Evolutionary conservation across 2,888 invertebrate species (phyloP).

Genomic region (Pandemis corylana): DNA sequence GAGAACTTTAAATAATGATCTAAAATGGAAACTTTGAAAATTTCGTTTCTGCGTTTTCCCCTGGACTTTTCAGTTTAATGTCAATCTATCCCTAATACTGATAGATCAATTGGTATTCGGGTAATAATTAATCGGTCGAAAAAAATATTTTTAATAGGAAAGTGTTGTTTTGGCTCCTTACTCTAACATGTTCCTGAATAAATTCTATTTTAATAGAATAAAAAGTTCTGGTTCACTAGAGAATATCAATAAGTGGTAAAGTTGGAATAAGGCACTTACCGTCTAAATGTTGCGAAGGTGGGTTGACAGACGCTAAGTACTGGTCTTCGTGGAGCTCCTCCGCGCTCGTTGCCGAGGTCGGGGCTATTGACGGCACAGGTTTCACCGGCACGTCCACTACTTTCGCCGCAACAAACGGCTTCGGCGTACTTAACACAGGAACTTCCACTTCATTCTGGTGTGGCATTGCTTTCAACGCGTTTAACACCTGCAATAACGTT

Average conservation of each 20-base stretch:
- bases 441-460: slow-evolving; percentile 70
- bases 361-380: slow-evolving; percentile 59
- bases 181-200: background rate
- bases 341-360: slow-evolving; percentile 49
- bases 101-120: no score
- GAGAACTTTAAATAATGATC: no score
- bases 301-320: slow-evolving; percentile 68
- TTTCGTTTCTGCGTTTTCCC: no score
- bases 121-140: no score
- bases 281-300: slow-evolving; percentile 77
- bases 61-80: no score
- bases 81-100: no score
- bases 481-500: slow-evolving; percentile 90
- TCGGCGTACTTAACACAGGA: slow-evolving; percentile 70
- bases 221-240: background rate
- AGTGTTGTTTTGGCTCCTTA: no score
- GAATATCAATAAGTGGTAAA: background rate
- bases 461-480: slow-evolving; percentile 85
- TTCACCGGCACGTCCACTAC: slow-evolving; percentile 51
- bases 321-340: slow-evolving; percentile 70
- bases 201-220: background rate
- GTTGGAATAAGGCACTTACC: slow-evolving; percentile 57
- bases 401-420: slow-evolving; percentile 65
- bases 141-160: no score
- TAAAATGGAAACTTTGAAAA: no score